Conservation (phyloP, 2,113 vertebrate species). For the Odobenus rosmarus region DNA sequence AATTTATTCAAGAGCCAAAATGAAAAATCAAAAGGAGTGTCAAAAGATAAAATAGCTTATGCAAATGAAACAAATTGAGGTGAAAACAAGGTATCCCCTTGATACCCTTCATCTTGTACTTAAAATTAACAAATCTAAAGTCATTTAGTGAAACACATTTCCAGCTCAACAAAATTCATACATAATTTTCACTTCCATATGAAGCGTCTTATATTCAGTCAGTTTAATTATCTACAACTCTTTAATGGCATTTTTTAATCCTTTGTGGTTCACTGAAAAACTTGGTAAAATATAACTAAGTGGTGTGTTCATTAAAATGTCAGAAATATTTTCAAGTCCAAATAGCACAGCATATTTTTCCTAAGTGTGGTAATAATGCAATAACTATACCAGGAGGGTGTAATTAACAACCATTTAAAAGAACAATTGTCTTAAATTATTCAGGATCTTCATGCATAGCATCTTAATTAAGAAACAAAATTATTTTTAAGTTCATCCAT, state of each 20-base stretch:
- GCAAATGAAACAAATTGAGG: slow-evolving; percentile 41
- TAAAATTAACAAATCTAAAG: slow-evolving; percentile 70
- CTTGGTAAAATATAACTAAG: slow-evolving; percentile 84
- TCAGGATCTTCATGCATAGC: slow-evolving; percentile 80
- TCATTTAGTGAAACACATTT: slow-evolving; percentile 73
- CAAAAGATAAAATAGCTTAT: slow-evolving; percentile 33
- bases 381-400: slow-evolving; percentile 81
- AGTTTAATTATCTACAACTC: slow-evolving; percentile 82
- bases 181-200: slow-evolving; percentile 61
- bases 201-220: slow-evolving; percentile 60
- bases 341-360: slow-evolving; percentile 81
- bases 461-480: slow-evolving; percentile 86
- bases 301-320: slow-evolving; percentile 86
- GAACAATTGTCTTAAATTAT: slow-evolving; percentile 86
- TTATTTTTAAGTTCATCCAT: slow-evolving; percentile 76
- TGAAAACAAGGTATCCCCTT: slow-evolving; percentile 52
- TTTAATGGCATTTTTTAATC: slow-evolving; percentile 85
- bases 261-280: slow-evolving; percentile 82
- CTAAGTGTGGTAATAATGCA: slow-evolving; percentile 81
- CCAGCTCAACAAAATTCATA: slow-evolving; percentile 9
- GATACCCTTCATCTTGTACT: background rate
- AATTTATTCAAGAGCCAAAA: slow-evolving; percentile 33
- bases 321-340: slow-evolving; percentile 86
- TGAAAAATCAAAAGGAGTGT: slow-evolving; percentile 9
- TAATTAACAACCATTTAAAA: slow-evolving; percentile 86